Conservation (phyloP, 2,888 invertebrate species). For the Melanostoma mellinum region DNA sequence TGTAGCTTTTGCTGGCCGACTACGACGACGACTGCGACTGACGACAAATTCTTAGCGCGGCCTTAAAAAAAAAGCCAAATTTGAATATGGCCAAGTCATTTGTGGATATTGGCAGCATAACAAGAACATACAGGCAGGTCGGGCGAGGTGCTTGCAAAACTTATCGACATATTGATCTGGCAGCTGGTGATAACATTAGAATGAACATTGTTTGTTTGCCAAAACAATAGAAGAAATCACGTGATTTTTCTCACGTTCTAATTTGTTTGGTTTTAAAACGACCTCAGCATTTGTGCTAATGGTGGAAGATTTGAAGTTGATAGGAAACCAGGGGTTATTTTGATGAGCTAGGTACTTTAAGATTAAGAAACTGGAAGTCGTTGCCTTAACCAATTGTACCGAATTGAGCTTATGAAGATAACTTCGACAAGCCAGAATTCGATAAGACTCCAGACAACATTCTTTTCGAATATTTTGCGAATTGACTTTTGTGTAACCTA, state of each 20-base stretch:
- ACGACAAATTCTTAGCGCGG: slow-evolving; percentile 48
- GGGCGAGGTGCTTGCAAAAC: slow-evolving; percentile 36
- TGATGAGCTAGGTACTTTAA: no score
- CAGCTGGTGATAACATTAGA: slow-evolving; percentile 39
- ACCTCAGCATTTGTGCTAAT: no score
- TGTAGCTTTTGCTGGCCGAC: not conserved
- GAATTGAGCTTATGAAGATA: no score
- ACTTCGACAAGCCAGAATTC: no score
- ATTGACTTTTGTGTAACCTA: no score
- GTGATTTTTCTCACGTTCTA: slow-evolving; percentile 65
- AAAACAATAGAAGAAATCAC: slow-evolving; percentile 49
- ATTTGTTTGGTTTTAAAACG: slow-evolving; percentile 36
- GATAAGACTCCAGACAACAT: no score
- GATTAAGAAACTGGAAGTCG: no score
- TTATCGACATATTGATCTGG: slow-evolving; percentile 66
- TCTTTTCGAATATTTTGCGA: no score
- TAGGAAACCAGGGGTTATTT: no score
- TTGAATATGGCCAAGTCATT: slow-evolving; percentile 53
- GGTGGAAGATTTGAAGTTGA: no score
- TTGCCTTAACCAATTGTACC: no score
- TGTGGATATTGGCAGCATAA: slow-evolving; percentile 46
- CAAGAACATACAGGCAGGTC: not conserved
- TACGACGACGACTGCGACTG: slow-evolving; percentile 9
- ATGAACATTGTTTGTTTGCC: slow-evolving; percentile 22
- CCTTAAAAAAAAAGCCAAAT: slow-evolving; percentile 43